Evolutionary conservation across 2,888 invertebrate species (phyloP), one percentile per base, ranked within the genome.

Genomic region (Andrena bucephala): DNA sequence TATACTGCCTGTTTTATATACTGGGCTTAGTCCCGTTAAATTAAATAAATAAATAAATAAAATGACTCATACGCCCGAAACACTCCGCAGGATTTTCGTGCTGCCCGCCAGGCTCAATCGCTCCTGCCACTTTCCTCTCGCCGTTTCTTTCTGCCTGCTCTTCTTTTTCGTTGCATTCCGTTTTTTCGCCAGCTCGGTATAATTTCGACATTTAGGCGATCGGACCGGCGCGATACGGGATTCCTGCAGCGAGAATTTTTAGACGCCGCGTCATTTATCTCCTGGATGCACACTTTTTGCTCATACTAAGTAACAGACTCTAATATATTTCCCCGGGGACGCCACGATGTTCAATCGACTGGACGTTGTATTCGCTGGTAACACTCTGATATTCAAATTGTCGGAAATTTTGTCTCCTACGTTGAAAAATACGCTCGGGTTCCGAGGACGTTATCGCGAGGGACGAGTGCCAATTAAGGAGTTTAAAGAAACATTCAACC

Each of bases 261-360:
- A 68, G 68, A 42, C 68, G 36, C 68, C 42, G 69, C 69, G 33
- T 69, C 69, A 36, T 69, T 59, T 59, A 33, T 57, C 57, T 59
- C 27, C 27, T 36, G 10, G 4, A 4, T 33, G 16, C 2, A 16
- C 31, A 29, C 13, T 20, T 52, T 24, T 67, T 33, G 52, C 16
- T 36, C 29, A 13, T 29, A 20, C 48, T 29, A 29, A 67, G 50
- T 16, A 24, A 6, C n/a, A n/a, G 27, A 13, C 42, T 27, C 36
- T 42, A 42, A 69, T 59, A 70, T 42, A 60, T 60, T 60, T 50
- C 1, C 0, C n/a, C 4, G 13, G 2, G 29, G 50, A 29, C 27
- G 16, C 16, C 7, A 48, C 10, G 29, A 50, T n/a, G n/a, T 4
- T 3, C 36, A 4, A 16, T 52, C 6, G 66, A 16, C n/a, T n/a